phyloP scores from a whole-genome alignment of 2,888 invertebrate species.

The Xiphydria camelus region DNA sequence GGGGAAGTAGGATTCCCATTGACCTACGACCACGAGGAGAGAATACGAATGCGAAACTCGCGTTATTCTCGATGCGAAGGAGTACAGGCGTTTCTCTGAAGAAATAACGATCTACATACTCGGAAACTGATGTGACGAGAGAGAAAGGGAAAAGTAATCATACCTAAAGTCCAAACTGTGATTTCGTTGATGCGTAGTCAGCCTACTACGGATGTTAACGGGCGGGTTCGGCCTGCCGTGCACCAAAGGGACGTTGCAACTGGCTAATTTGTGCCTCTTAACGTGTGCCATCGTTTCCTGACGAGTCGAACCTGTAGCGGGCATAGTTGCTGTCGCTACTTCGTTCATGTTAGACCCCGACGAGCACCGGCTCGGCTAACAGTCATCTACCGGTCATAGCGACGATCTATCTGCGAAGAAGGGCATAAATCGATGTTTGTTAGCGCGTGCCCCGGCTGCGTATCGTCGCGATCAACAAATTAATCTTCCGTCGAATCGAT shows the following conservation, averaged over 20 bases:
- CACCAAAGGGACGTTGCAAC: conserved; percentile 63
- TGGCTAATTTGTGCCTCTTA: conserved; percentile 56
- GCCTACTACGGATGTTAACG: conserved; percentile 60
- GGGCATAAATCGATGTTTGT: background rate
- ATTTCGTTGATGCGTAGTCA: conserved; percentile 81
- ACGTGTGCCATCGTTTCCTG: conserved; percentile 52
- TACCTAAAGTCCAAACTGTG: conserved; percentile 89
- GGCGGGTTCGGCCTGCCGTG: conserved; percentile 62
- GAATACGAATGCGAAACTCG: conserved; percentile 24
- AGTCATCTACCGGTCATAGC: conserved; percentile 57
- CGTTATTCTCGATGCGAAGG: conserved; percentile 53
- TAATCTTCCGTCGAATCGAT: too few species aligned
- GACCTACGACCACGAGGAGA: conserved; percentile 66
- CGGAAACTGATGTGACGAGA: too few species aligned
- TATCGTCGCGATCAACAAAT: too few species aligned
- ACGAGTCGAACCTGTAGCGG: conserved; percentile 55
- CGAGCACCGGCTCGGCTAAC: conserved; percentile 46
- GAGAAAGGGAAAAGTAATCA: too few species aligned
- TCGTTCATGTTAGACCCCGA: conserved; percentile 56
- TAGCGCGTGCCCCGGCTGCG: background rate
- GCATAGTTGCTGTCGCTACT: conserved; percentile 51
- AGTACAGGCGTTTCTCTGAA: too few species aligned
- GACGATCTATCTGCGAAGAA: conserved; percentile 38
- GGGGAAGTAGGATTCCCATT: conserved; percentile 68
- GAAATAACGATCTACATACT: too few species aligned